Evolutionary conservation across 2,113 vertebrate genomes (phyloP), one percentile per base, ranked within the genome.

Genomic region (Perccottus glenii): DNA sequence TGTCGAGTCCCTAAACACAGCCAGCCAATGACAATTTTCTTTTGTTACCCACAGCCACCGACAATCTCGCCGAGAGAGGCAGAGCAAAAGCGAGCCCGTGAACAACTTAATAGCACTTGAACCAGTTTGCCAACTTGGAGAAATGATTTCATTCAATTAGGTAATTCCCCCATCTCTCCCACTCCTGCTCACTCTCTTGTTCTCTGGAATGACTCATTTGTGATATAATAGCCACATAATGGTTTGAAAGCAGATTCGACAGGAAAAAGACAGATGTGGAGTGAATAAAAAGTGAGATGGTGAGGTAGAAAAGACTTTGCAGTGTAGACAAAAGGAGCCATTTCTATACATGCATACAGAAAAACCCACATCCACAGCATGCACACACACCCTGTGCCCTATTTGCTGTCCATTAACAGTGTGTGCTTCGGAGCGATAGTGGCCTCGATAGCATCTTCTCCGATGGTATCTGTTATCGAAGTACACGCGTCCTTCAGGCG

Each of bases 401-500:
- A 88, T 87, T 89, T 85, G 80, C 85, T 78, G 85, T 77, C 89
- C 71, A 90, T 90, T 88, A 89, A 85, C 75, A 61, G 85, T 78
- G 81, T 81, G 85, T 87, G 89, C 69, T 43, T 78, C 63, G 1
- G 62, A 52, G 82, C 67, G 89, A 90, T 90, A 90, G 87, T 6
- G 64, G 48, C 9, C 9, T 55, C 12, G 88, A 90, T 90, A 87
- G 75, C 79, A 88, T 89, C 85, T 82, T 73, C 85, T 84, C 56
- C 66, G 83, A 89, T 86, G 74, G 16, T 87, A 90, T 90, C 87
- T 87, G 70, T 83, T 87, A 89, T 90, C 85, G 50, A 86, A 88
- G 87, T 89, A 90, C 89, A 90, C 83, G 73, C 82, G 89, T 90
- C 89, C 89, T 90, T 90, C 87, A 90, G 83, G 77, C 82, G 82